Conservation (phyloP, 1,140 invertebrate species). For the Pseudoatta argentina region DNA sequence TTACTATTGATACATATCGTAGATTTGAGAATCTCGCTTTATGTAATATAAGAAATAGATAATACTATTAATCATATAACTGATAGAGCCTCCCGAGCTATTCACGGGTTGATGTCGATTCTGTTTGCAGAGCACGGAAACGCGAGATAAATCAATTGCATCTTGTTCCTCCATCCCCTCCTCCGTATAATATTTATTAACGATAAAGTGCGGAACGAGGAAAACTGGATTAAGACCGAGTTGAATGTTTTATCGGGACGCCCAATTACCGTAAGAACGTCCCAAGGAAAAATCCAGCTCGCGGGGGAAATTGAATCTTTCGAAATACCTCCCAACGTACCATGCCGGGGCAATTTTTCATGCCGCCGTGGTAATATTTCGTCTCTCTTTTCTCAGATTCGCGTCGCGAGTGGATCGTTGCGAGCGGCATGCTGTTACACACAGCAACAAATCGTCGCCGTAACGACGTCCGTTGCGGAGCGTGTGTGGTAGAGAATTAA, state of each 20-base stretch:
- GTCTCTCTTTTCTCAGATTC: conserved; percentile 51
- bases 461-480: conserved; percentile 36
- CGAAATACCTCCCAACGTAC: conserved; percentile 49
- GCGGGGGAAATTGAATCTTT: conserved; percentile 61
- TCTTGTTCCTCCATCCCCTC: background rate
- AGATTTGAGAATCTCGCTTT: background rate
- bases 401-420: conserved; percentile 51
- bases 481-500: conserved; percentile 42
- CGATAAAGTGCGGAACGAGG: conserved; percentile 25
- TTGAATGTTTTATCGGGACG: conserved; percentile 55
- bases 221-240: conserved; percentile 44
- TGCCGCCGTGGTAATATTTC: conserved; percentile 56
- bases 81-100: background rate
- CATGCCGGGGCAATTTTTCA: conserved; percentile 47
- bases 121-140: conserved; percentile 37
- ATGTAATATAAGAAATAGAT: conserved; percentile 16
- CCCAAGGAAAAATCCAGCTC: conserved; percentile 51
- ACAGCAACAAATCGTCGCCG: conserved; percentile 51
- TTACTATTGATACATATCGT: background rate
- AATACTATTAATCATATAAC: conserved; percentile 32
- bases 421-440: conserved; percentile 23
- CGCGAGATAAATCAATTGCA: conserved; percentile 50
- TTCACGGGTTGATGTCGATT: conserved; percentile 37
- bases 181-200: conserved; percentile 54
- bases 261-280: conserved; percentile 58